Evolutionary conservation across 1,140 invertebrate species (phyloP).

Genomic region (Drosophila kikkawai): DNA sequence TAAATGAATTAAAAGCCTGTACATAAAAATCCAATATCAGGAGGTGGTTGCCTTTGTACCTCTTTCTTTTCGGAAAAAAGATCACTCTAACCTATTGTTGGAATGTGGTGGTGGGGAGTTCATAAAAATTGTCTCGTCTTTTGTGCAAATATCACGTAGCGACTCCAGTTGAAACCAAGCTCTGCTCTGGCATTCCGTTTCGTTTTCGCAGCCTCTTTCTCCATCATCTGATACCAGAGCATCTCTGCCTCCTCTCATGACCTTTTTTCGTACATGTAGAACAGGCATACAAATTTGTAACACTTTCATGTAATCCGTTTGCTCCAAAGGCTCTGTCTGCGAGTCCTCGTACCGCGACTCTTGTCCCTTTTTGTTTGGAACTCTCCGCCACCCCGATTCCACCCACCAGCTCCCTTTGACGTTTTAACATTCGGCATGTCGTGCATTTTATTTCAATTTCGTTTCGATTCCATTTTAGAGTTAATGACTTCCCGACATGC

Average conservation of each 20-base stretch:
- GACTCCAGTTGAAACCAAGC: constrained; percentile 31
- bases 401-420: constrained; percentile 19
- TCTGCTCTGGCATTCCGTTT: constrained; percentile 28
- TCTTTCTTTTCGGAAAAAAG: background rate
- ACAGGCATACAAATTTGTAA: constrained; percentile 63
- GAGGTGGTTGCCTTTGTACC: background rate
- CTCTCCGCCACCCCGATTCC: constrained; percentile 3
- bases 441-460: constrained; percentile 80
- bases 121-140: constrained; percentile 55
- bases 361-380: constrained; percentile 1
- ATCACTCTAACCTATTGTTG: background rate
- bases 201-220: background rate
- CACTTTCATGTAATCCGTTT: constrained; percentile 66
- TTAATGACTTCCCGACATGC: constrained; percentile 79
- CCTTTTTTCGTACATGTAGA: constrained; percentile 32
- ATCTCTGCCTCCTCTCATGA: background rate
- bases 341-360: too few species aligned
- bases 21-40: constrained; percentile 58
- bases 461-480: constrained; percentile 74
- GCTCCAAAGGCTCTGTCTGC: constrained; percentile 19
- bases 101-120: constrained; percentile 14
- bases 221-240: constrained; percentile 1
- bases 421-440: constrained; percentile 54
- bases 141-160: constrained; percentile 70
- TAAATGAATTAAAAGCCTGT: constrained; percentile 59